phyloP scores from a whole-genome alignment of 2,888 invertebrate species.

The Microplitis manilae region DNA sequence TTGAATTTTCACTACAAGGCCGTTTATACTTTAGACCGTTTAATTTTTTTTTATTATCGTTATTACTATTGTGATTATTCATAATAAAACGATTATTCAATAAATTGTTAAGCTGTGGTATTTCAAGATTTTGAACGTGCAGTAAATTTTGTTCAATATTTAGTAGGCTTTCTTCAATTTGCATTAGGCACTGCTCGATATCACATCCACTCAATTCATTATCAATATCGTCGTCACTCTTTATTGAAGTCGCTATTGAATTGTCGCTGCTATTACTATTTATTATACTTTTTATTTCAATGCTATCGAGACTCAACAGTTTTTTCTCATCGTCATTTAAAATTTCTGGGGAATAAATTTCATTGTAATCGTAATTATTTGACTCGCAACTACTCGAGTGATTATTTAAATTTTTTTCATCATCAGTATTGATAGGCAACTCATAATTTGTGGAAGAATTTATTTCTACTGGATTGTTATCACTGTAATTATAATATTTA shows the following conservation, averaged over 20 bases:
- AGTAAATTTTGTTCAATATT: constrained; percentile 64
- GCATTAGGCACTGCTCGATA: constrained; percentile 64
- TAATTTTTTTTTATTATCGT: constrained; percentile 23
- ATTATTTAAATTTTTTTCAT: constrained; percentile 57
- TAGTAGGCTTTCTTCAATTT: constrained; percentile 64
- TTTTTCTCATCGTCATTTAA: constrained; percentile 20
- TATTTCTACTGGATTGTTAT: constrained; percentile 44
- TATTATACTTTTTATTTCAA: constrained; percentile 23
- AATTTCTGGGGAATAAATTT: constrained; percentile 38
- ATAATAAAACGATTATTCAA: constrained; percentile 60
- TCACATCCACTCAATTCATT: constrained; percentile 55
- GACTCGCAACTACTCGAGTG: constrained; percentile 4
- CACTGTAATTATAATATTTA: constrained; percentile 43
- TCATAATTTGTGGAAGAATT: constrained; percentile 54
- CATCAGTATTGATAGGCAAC: constrained; percentile 62
- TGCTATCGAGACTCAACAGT: not conserved
- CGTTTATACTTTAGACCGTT: constrained; percentile 2
- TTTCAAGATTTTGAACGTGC: constrained; percentile 63
- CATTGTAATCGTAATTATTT: constrained; percentile 16
- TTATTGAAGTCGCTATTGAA: constrained; percentile 32
- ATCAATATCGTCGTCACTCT: constrained; percentile 44
- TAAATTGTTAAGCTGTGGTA: constrained; percentile 62
- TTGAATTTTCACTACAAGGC: constrained; percentile 18
- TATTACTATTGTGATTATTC: constrained; percentile 35
- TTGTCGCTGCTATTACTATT: constrained; percentile 37